These are phyloP conservation scores for Crenuchus spilurus DNA, from an alignment of 2,797 vertebrate genomes.

Conservation along the genomic window DNA sequence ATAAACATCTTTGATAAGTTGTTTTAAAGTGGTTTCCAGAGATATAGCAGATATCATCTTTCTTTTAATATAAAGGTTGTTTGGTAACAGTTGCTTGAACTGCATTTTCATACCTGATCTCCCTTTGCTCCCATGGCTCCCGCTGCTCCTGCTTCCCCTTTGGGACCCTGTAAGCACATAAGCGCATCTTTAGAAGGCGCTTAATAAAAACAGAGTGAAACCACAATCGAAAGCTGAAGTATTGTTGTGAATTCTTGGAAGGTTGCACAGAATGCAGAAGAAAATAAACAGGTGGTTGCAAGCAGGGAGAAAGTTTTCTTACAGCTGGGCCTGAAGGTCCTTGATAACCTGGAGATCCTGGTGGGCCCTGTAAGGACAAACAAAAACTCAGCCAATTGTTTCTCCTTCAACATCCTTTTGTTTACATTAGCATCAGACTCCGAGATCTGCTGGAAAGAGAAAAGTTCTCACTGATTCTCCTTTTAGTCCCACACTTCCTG, in stretches of 20 bases:
- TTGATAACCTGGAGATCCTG: conserved; percentile 84
- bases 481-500: conserved; percentile 83
- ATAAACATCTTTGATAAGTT: conserved; percentile 2
- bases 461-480: conserved; percentile 88
- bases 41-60: conserved; percentile 20
- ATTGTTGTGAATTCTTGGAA: background rate
- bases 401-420: background rate
- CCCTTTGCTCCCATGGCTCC: conserved; percentile 86
- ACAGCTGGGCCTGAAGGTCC: conserved; percentile 83
- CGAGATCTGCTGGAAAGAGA: background rate
- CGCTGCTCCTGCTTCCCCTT: conserved; percentile 85
- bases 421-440: background rate
- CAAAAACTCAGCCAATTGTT: background rate
- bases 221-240: background rate
- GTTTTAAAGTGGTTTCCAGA: conserved; percentile 7
- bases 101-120: conserved; percentile 79
- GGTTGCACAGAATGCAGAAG: background rate
- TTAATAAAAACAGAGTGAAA: background rate
- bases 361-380: conserved; percentile 81
- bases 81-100: background rate
- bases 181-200: conserved; percentile 12
- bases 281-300: conserved; percentile 1
- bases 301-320: conserved; percentile 62
- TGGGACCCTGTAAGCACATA: conserved; percentile 79
- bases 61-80: conserved; percentile 22